A percentile compares a stretch with the other conserved stretches of the same genome.
Conservation (phyloP, 2,888 invertebrate genomes). For the Heliconius ismenius region DNA sequence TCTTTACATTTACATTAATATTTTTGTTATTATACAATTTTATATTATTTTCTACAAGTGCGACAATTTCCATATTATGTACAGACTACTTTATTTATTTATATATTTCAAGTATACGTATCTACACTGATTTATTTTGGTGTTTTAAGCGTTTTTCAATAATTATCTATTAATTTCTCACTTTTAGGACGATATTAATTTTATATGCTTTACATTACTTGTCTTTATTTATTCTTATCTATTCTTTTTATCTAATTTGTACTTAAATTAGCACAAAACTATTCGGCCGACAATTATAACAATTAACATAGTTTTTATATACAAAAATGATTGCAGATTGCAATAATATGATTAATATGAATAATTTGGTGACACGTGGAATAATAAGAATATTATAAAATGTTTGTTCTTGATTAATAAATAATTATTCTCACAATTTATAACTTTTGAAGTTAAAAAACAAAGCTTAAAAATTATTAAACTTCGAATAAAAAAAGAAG, state of each 20-base stretch:
- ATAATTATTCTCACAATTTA: not conserved
- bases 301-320: not conserved
- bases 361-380: no score
- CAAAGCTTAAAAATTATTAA: not conserved
- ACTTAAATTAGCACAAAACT: slow-evolving; percentile 21
- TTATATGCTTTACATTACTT: slow-evolving; percentile 35
- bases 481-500: not conserved
- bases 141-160: slow-evolving; percentile 1
- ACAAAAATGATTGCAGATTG: not conserved
- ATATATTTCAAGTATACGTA: not conserved
- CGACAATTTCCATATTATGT: not conserved
- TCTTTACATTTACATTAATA: not conserved
- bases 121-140: slow-evolving; percentile 13
- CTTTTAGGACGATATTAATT: slow-evolving; percentile 53
- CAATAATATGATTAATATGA: not conserved
- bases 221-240: slow-evolving; percentile 14
- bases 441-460: not conserved
- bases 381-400: not conserved
- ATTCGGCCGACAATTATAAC: not conserved
- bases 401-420: not conserved
- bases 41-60: not conserved
- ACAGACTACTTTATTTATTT: not conserved
- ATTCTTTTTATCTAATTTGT: slow-evolving; percentile 21
- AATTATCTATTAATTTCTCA: slow-evolving; percentile 49
- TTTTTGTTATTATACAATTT: not conserved